Base-by-base conservation (phyloP, 37 sponge, comb jelly and placozoan genomes). In the Theonella swinhoei region DNA sequence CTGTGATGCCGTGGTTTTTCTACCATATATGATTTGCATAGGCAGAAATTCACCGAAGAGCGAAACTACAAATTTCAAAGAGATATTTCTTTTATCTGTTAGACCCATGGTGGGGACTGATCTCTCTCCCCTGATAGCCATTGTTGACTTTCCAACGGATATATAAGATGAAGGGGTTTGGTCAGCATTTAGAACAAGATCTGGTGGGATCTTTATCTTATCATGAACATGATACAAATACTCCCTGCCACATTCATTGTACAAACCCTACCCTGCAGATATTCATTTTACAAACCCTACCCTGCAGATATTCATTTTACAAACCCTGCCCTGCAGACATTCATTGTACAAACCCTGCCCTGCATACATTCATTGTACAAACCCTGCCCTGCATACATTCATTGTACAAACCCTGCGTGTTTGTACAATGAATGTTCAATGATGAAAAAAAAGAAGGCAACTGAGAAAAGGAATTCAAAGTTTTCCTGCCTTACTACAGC, bases 121-220 rank as follows among this genome's bases (percentile, higher is more conserved):
- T 42, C 30, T 42, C 3, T 11, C 39, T 78, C 87, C 59, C 58
- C 76, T 34, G 8, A 54, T 19, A 42, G 75, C 76, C 88, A 87
- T 87, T 63, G 88, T 87, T 8, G 72, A 41, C 42, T 76, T 88
- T 34, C 88, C 88, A 26, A 80, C 82, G 28, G 88, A 88, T 24
- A 81, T 65, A 42, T 81, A 81, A 34, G 82, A 75, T 8, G 77
- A 81, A 60, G 78, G 82, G 2, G 82, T 88, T 68, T 88, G 88
- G 40, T 87, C 88, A 28, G 88, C 43, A 87, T 87, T 87, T n/a
- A 86, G 67, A 28, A 87, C 58, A 31, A 87, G 77, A 25, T 80
- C 81, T 30, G 86, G 88, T 68, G 88, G 88, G 20, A 88, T 81
- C 63, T 60, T 75, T 37, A 75, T 76, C 47, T 59, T 88, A 3